These are phyloP conservation scores for Tichodroma muraria DNA, from an alignment of 2,113 vertebrate genomes.

Conservation along the genomic window DNA sequence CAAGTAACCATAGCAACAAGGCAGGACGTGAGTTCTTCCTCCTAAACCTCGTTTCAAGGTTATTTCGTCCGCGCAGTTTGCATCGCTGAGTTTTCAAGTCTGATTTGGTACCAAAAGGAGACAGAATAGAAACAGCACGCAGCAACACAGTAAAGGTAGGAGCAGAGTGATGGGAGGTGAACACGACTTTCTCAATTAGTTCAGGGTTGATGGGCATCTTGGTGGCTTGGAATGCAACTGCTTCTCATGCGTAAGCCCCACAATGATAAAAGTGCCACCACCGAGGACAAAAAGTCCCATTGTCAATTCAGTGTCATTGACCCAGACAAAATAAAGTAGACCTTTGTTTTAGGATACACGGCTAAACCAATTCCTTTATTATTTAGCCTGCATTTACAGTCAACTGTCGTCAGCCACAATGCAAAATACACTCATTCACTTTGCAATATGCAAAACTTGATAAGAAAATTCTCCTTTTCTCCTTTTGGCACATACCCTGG, in stretches of 20 bases:
- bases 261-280: not conserved
- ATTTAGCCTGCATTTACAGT: not conserved
- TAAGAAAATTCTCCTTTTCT: not conserved
- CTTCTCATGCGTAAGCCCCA: not conserved
- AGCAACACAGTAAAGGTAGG: not conserved
- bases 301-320: not conserved
- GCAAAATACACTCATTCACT: not conserved
- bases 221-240: not conserved
- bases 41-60: conserved; percentile 71
- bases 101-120: conserved; percentile 10
- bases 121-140: not conserved
- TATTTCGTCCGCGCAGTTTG: conserved; percentile 44
- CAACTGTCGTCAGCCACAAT: not conserved
- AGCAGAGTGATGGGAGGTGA: not conserved
- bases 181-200: not conserved
- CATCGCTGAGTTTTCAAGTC: conserved; percentile 28
- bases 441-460: fast-evolving
- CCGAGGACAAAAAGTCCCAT: not conserved
- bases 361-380: not conserved
- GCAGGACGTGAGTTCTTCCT: conserved; percentile 75
- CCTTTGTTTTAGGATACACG: not conserved
- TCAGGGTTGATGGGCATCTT: not conserved
- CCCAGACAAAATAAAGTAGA: not conserved
- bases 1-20: conserved; percentile 97
- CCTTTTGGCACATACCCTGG: not conserved